Evolutionary conservation across 2,888 invertebrate genomes (phyloP), one percentile per base, ranked within the genome.

Genomic region (Penaeus monodon): DNA sequence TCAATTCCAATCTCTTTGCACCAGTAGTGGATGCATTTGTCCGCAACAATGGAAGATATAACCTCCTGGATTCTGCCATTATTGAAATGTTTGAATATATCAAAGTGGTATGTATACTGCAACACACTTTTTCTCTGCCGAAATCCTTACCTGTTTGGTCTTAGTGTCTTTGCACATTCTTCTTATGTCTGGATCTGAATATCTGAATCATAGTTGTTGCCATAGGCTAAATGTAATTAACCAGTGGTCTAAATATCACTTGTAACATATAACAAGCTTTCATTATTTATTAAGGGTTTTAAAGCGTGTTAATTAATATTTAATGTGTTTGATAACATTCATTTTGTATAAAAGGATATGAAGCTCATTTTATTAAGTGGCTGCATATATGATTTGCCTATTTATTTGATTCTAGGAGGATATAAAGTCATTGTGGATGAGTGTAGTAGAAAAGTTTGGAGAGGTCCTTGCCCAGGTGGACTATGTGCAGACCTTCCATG

Each of bases 41-140:
- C 91, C 95, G 96, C 92, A 99, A 99, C 94, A 98, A 99, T 93
- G 97, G 97, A 92, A 95, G 99, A 92, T 99, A 99, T 93, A 99
- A 99, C 94, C 95, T 99, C 91, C 94, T 99, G 91, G 99, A 99
- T 93, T 99, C 99, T 57, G 99, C 99, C 90, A 97, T 99, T 92
- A 95, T 99, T 92, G 99, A 99, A 94, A 95, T 99, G 94, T 99
- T 99, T 94, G 99, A 99, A 94, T 99, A 97, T 93, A 98, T 99
- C 91, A 97, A 97, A 94, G 93, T 96, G 93, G 95, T 95, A 91
- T 68, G 22, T 73, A 24, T 33, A 7, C 49, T 17, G 33, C 33
- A 29, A 33, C 17, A n/a, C 49, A 24, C 65, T n/a, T 65, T 24
- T n/a, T 22, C 64, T 68, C 27, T 27, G 4, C 27, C 38, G 44